These are phyloP conservation scores for Lamprologus speciosus DNA, from an alignment of 2,113 vertebrate genomes.

Conservation along the genomic window DNA sequence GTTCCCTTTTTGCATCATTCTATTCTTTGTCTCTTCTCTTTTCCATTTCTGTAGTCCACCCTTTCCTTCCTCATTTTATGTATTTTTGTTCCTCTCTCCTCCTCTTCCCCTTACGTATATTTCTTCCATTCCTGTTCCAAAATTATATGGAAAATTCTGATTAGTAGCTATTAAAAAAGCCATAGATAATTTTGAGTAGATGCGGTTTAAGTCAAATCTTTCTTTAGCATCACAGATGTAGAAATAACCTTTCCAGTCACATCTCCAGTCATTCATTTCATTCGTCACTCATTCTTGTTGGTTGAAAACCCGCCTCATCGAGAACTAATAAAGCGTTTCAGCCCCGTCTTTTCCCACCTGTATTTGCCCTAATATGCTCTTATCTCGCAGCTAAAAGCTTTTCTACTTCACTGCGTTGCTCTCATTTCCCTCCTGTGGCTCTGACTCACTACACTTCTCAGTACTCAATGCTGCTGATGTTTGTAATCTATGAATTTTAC, in stretches of 20 bases:
- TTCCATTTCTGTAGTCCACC: background rate
- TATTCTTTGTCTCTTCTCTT: background rate
- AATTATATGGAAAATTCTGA: background rate
- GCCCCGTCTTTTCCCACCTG: conserved; percentile 1
- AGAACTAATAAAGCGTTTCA: conserved; percentile 21
- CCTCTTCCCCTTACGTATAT: background rate
- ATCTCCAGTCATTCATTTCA: background rate
- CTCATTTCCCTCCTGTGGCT: background rate
- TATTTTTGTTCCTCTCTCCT: background rate
- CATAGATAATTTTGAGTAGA: background rate
- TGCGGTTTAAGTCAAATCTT: background rate
- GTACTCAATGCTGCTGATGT: background rate
- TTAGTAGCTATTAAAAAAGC: background rate
- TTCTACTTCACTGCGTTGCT: conserved; percentile 22
- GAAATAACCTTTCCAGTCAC: background rate
- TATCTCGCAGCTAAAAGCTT: conserved; percentile 24
- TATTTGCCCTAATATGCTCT: conserved; percentile 21
- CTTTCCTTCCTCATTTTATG: background rate
- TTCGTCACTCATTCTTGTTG: background rate
- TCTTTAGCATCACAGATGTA: background rate
- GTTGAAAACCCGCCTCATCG: background rate
- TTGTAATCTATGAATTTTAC: background rate
- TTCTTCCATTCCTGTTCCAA: background rate
- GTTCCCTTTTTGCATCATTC: background rate
- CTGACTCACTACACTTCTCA: background rate